These are phyloP conservation scores for Esperia sulphurella DNA, from an alignment of 2,888 invertebrate genomes.

Conservation along the genomic window DNA sequence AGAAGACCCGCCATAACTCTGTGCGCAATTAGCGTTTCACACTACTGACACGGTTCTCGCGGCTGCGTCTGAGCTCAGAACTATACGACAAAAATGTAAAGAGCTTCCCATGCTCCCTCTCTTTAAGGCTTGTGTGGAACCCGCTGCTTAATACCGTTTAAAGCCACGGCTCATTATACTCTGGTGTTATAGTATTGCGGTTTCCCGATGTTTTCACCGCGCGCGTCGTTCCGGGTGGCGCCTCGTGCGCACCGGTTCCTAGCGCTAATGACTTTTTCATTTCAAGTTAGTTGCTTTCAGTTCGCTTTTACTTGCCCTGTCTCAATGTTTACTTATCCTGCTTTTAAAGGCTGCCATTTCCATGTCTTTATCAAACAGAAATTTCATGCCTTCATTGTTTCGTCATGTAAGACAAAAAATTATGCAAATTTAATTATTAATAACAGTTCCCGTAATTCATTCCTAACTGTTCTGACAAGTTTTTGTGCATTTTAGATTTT, in stretches of 20 bases:
- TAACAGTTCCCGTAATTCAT: too few species aligned
- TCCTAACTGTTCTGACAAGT: too few species aligned
- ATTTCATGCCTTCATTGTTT: too few species aligned
- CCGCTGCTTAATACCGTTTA: not conserved
- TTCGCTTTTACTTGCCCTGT: slow-evolving; percentile 3
- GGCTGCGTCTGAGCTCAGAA: slow-evolving; percentile 42
- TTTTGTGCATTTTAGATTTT: too few species aligned
- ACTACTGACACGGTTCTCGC: slow-evolving; percentile 78
- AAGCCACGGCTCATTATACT: not conserved
- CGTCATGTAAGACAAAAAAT: too few species aligned
- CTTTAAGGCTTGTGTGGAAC: not conserved
- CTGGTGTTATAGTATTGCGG: slow-evolving; percentile 54
- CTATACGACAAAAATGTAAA: not conserved
- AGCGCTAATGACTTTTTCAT: slow-evolving; percentile 55
- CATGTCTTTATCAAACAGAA: not conserved
- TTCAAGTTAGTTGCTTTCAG: slow-evolving; percentile 30
- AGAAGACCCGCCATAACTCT: slow-evolving; percentile 8
- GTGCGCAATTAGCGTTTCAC: slow-evolving; percentile 43
- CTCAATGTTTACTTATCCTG: not conserved
- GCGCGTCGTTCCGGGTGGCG: slow-evolving; percentile 74
- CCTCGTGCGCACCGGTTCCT: slow-evolving; percentile 62
- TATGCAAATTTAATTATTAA: too few species aligned
- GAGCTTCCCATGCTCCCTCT: not conserved
- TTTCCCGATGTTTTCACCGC: slow-evolving; percentile 76
- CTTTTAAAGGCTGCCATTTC: not conserved